Percentiles rank a stretch among this genome's conserved stretches.
phyloP scores from a whole-genome alignment of 2,113 vertebrate species.

The Hemibagrus wyckioides region DNA sequence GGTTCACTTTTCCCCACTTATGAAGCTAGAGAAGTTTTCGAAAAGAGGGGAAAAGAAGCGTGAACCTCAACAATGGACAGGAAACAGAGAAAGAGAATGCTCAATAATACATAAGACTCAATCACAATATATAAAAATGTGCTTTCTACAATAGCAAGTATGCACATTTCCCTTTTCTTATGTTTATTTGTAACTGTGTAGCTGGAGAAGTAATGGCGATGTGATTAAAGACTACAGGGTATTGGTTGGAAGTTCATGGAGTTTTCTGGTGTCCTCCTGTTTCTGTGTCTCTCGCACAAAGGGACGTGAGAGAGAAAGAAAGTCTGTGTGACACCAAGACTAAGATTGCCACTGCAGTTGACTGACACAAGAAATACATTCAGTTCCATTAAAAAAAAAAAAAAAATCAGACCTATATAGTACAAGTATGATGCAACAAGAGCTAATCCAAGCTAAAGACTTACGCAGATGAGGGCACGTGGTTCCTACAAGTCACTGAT shows the following conservation, averaged over 20 bases:
- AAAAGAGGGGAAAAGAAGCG: constrained; percentile 29
- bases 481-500: constrained; percentile 13
- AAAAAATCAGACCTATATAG: background rate
- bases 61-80: constrained; percentile 5
- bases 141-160: constrained; percentile 50
- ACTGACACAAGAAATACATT: constrained; percentile 37
- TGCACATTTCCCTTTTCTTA: constrained; percentile 61
- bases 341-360: constrained; percentile 1
- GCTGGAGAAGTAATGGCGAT: constrained; percentile 49
- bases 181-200: constrained; percentile 44
- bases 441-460: constrained; percentile 8
- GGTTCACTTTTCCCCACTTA: constrained; percentile 19
- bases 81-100: constrained; percentile 45
- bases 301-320: background rate
- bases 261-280: background rate
- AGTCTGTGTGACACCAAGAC: background rate
- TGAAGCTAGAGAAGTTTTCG: background rate
- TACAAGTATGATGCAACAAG: background rate
- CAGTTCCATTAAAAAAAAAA: constrained; percentile 12
- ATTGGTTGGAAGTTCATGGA: background rate
- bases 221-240: constrained; percentile 10
- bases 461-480: background rate
- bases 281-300: background rate
- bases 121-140: constrained; percentile 56
- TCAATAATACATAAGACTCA: constrained; percentile 39